Base-by-base conservation (phyloP, 2,888 invertebrate species). In the Pterostichus niger region DNA sequence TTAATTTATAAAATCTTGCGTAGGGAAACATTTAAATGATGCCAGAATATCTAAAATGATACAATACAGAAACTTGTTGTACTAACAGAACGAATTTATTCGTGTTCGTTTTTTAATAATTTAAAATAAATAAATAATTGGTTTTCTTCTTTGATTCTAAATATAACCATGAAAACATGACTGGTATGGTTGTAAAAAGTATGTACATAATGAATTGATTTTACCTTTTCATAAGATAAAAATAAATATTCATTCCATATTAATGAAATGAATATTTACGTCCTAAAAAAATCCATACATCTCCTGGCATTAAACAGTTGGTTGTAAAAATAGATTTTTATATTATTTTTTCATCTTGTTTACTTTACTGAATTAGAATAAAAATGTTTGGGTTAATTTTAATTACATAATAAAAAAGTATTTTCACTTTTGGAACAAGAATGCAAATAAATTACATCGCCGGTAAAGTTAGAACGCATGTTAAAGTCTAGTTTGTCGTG, bases 221-320 rank as follows among this genome's bases (percentile, higher is more conserved):
- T 46, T 46, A 10, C 13, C 24, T 73, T 46, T 49, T 9, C 11
- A 46, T 46, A 33, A 33, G 77, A 54, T 77, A 77, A 77, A 56
- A 56, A 77, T 77, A 77, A 77, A 31, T 35, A 77, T 54, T 54
- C 59, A 13, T 77, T 77, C 11, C 77, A 77, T 56, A 56, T 77
- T 77, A 77, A 77, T 77, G 77, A 77, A 56, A 77, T 77, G 33
- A 77, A 56, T 33, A 77, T 56, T 54, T 15, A 35, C 31, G 15
- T 7, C 54, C 24, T 56, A 56, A 71, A 54, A 77, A 77, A 77
- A 56, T 35, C 40, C 40, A 54, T 76, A 54, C 11, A 24, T 35
- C 68, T 13, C 0, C 11, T 2, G 49, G 5, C 13, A 13, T 33
- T n/a, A 13, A 64, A 33, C 11, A 56, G 6, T 6, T 33, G 64